Base-by-base conservation (phyloP, 2,888 invertebrate species). In the Perizoma flavofasciatum region DNA sequence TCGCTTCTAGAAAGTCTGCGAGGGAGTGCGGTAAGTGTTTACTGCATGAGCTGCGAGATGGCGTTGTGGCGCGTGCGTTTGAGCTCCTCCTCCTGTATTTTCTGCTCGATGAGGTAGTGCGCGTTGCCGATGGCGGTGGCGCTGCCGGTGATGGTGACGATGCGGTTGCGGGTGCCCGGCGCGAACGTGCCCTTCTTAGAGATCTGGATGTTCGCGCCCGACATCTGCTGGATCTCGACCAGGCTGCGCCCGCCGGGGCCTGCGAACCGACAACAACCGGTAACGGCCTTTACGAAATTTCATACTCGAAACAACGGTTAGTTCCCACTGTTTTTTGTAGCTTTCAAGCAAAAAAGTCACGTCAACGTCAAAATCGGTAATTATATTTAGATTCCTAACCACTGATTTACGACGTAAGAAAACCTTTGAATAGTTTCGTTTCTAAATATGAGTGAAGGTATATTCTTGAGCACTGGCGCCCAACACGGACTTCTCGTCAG, bases 171-270 rank as follows among this genome's bases (percentile, higher is more conserved):
- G 74, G 98, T 98, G 91, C 98, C 98, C 72, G 98, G 98, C 81
- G 98, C 97, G 94, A 97, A 98, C 83, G 97, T 97, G 88, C 98
- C 98, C 93, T 98, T 98, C 95, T 98, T 98, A 76, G 98, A 98
- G 93, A 99, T 98, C 94, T 98, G 98, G 92, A 99, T 98, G 93
- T 97, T 98, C 90, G 98, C 98, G 89, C 98, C 98, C 85, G 98
- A 98, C 93, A 96, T 95, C 93, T 98, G 97, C 93, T 98, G 98
- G 92, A 99, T 97, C 94, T 99, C 98, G 82, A 98, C 97, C 86
- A 99, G 95, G 89, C 98, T 97, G 92, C 98, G 96, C 71, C 98
- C 99, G 84, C 98, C 98, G 73, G 98, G 98, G 84, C 97, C 95
- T 95, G 92, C 53, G 63, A 63, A 0, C 0, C 6, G n/a, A n/a